Conservation (phyloP, 2,113 vertebrate species). For the Solea senegalensis region DNA sequence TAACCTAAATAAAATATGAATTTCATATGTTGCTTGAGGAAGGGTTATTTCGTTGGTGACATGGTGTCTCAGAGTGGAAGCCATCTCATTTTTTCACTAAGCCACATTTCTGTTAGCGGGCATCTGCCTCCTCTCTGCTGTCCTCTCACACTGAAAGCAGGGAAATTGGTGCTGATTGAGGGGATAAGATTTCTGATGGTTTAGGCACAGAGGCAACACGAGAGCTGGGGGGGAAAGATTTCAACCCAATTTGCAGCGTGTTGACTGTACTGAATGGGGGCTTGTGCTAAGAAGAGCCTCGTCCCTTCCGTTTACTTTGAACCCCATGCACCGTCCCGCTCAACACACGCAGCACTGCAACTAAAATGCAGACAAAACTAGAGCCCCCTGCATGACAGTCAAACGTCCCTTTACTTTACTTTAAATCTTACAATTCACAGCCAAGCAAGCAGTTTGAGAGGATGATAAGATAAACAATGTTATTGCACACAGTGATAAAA, state of each 20-base stretch:
- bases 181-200: slow-evolving; percentile 56
- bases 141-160: slow-evolving; percentile 64
- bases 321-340: slow-evolving; percentile 33
- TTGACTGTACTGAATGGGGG: slow-evolving; percentile 78
- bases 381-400: too few relatives aligned
- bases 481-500: too few relatives aligned
- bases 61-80: slow-evolving; percentile 34
- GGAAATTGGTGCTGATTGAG: slow-evolving; percentile 67
- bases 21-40: slow-evolving; percentile 34
- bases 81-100: slow-evolving; percentile 56
- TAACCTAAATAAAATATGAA: slow-evolving; percentile 57
- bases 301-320: slow-evolving; percentile 77
- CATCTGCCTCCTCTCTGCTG: slow-evolving; percentile 61
- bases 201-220: slow-evolving; percentile 47
- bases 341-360: background rate
- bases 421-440: too few relatives aligned
- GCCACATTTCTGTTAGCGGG: slow-evolving; percentile 56
- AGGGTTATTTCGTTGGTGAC: slow-evolving; percentile 41
- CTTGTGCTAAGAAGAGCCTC: slow-evolving; percentile 71
- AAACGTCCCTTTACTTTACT: too few relatives aligned
- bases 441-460: too few relatives aligned
- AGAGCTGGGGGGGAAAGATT: slow-evolving; percentile 49
- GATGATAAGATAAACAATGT: too few relatives aligned
- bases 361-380: background rate
- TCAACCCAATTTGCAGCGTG: slow-evolving; percentile 77